phyloP scores from a whole-genome alignment of 2,888 invertebrate genomes.

The Hydrotaea cyrtoneurina region DNA sequence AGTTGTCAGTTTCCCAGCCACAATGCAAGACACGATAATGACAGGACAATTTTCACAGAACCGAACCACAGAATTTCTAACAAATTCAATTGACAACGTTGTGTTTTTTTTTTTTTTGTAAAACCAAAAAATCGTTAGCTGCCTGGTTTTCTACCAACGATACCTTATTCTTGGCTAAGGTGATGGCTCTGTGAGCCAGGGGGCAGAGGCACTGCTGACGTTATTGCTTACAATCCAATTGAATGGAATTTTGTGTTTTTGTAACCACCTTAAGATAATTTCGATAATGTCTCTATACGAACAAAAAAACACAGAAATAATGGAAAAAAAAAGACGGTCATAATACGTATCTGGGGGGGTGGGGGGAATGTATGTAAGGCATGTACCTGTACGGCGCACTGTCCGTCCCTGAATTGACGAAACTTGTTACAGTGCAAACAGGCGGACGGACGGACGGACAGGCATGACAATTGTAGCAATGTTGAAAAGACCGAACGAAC shows the following conservation, averaged over 20 bases:
- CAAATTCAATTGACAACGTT: not conserved
- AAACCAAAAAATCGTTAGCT: too few species aligned
- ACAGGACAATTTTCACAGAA: not conserved
- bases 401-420: not conserved
- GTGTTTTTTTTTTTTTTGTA: not conserved
- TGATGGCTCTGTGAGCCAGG: not conserved
- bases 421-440: constrained; percentile 10
- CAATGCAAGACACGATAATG: constrained; percentile 2
- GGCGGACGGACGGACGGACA: too few species aligned
- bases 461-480: not conserved
- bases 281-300: constrained; percentile 49
- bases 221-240: not conserved
- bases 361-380: not conserved
- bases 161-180: constrained; percentile 8
- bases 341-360: not conserved
- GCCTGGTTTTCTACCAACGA: too few species aligned
- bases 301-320: not conserved
- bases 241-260: not conserved
- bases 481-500: not conserved
- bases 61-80: constrained; percentile 20
- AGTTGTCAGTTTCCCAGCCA: too few species aligned
- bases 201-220: not conserved
- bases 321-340: not conserved
- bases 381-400: not conserved
- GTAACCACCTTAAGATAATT: constrained; percentile 31